Evolutionary conservation across 2,113 vertebrate species (phyloP), one percentile per base, ranked within the genome.

Genomic region (Ceyx margarethae): DNA sequence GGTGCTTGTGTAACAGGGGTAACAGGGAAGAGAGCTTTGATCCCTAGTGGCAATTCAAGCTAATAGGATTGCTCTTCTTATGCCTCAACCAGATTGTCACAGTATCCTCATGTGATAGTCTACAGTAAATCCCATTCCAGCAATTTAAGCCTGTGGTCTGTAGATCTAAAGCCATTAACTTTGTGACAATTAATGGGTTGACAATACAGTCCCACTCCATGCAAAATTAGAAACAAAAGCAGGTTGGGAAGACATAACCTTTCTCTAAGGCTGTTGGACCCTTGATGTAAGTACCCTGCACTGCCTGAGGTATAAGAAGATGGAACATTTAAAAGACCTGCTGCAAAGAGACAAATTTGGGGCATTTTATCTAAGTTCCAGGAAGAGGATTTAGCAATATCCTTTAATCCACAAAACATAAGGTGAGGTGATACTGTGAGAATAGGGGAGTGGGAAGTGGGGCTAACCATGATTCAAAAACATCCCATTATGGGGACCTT

Each of bases 21-120:
- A 81, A 60, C 81, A 89, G 43, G 82, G 66, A 90, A 66, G 62
- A 83, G 61, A 66, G 61, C 68, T 77, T 61, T 68, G 76, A 91
- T 87, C 74, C 82, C 61, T 40, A 53, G 43, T 23, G 73, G 83
- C 62, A 71, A 75, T 74, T 81, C 15, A 26, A 19, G 13, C 74
- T 92, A 83, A 83, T 80, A 93, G 96, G 90, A 88, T 79, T 66
- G 87, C 57, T 76, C 35, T 40, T 85, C 93, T 89, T 90, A 76
- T 43, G 60, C 53, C 45, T 74, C 82, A 80, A 4, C 78, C 60
- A 87, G 62, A 92, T 91, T 94, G 89, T 80, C 77, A 94, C 68
- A 92, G 71, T 91, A 89, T 83, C 78, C 73, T 95, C 93, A 91
- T 81, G 85, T 90, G 85, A 94, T 45, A 91, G 73, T 83, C 81